These are phyloP conservation scores for Tricholaema leucomelas DNA, from an alignment of 2,113 vertebrate species.

Conservation along the genomic window DNA sequence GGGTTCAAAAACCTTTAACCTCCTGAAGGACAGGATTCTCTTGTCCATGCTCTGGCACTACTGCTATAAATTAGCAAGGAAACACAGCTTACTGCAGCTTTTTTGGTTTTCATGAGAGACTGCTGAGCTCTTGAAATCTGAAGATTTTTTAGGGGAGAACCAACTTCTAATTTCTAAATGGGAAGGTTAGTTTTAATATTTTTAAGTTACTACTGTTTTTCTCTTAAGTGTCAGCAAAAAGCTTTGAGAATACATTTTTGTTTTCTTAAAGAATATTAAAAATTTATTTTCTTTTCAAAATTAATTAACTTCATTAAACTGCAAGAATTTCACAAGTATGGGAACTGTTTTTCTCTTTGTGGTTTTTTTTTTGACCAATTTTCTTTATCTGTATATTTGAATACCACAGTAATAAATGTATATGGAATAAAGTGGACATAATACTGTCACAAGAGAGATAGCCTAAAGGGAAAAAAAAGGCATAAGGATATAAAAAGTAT, in stretches of 20 bases:
- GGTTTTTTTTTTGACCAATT: neutral
- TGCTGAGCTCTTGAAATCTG: neutral
- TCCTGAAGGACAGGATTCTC: neutral
- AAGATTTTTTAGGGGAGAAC: neutral
- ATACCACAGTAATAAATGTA: neutral
- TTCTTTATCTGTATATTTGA: neutral
- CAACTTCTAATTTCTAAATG: neutral
- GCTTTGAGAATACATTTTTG: neutral
- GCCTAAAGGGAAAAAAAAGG: neutral
- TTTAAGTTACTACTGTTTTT: neutral
- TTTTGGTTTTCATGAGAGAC: neutral
- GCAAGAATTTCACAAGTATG: neutral
- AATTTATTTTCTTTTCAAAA: neutral
- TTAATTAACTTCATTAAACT: neutral
- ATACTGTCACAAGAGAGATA: neutral
- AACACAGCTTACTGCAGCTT: neutral
- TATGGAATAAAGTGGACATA: neutral
- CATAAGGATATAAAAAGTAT: neutral
- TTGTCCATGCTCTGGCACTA: neutral
- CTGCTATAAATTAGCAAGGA: neutral
- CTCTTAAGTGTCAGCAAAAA: neutral
- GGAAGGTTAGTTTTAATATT: neutral
- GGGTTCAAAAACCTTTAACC: neutral
- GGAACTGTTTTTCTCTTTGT: neutral
- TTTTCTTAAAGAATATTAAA: neutral